Percentiles rank a stretch among this genome's conserved stretches.
These are phyloP conservation scores for Drosophila repletoides DNA, from an alignment of 1,140 invertebrate species.

Conservation along the genomic window DNA sequence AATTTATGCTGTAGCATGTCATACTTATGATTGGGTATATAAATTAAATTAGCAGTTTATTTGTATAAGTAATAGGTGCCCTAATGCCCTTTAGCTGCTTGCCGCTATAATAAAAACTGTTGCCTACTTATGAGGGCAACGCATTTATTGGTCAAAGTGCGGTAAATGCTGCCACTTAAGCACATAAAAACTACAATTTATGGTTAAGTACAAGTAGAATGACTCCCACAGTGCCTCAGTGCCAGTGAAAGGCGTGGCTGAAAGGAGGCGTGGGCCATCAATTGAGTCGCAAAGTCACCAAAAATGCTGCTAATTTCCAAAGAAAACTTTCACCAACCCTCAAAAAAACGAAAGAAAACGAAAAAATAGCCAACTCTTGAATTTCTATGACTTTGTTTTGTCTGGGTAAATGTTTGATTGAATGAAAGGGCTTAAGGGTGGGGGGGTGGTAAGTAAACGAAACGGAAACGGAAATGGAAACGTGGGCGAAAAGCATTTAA, in stretches of 20 bases:
- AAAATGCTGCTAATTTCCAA: slow-evolving; percentile 19
- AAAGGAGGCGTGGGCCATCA: not conserved
- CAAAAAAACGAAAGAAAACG: not conserved
- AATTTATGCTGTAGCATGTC: too few species aligned
- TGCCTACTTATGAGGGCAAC: slow-evolving; percentile 42
- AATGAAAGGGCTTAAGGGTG: not conserved
- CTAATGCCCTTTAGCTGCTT: not conserved
- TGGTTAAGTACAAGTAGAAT: slow-evolving; percentile 9
- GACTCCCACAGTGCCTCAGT: too few species aligned
- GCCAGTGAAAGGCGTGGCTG: slow-evolving; percentile 3
- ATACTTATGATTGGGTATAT: too few species aligned
- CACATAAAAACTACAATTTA: slow-evolving; percentile 44
- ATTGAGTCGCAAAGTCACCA: slow-evolving; percentile 12
- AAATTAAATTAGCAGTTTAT: not conserved
- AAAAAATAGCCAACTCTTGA: slow-evolving; percentile 10
- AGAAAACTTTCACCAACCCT: too few species aligned
- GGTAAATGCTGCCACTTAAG: slow-evolving; percentile 15
- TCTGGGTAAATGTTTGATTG: slow-evolving; percentile 50
- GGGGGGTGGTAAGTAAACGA: not conserved
- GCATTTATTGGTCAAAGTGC: slow-evolving; percentile 12
- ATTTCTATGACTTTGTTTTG: slow-evolving; percentile 45
- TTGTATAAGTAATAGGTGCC: too few species aligned
- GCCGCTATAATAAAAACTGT: not conserved
- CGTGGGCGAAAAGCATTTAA: slow-evolving; percentile 2
- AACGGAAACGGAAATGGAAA: slow-evolving; percentile 21